These are phyloP conservation scores for Arvicanthis niloticus DNA, from an alignment of 2,113 vertebrate genomes.

Conservation along the genomic window DNA sequence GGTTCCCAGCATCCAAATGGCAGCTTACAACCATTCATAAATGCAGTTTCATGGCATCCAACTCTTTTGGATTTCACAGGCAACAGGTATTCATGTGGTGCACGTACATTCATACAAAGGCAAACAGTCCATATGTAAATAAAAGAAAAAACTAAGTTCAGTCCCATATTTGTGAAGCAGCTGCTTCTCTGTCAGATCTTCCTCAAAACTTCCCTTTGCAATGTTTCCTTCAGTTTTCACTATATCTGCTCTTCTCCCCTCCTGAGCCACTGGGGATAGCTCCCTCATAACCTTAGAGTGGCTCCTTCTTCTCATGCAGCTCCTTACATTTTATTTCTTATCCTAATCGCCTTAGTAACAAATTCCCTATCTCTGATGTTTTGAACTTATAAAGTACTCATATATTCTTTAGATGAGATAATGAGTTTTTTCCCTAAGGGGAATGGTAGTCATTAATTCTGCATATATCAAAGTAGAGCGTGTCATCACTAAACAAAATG, in stretches of 20 bases:
- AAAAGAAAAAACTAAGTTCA: background rate
- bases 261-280: background rate
- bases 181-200: background rate
- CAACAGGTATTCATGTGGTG: background rate
- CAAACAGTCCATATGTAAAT: background rate
- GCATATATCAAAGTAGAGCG: background rate
- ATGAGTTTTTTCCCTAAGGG: conserved; percentile 30
- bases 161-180: background rate
- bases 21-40: background rate
- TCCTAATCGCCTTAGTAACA: conserved; percentile 26
- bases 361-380: conserved; percentile 20
- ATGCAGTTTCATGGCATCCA: no score
- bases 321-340: background rate
- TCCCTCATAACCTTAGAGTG: background rate
- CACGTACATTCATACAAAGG: background rate
- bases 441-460: conserved; percentile 48
- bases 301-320: background rate
- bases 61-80: background rate
- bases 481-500: background rate
- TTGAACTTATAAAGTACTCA: conserved; percentile 31
- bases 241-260: background rate
- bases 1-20: background rate
- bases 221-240: background rate
- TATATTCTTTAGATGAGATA: conserved; percentile 42
- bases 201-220: background rate